These are phyloP conservation scores for Tinea trinotella DNA, from an alignment of 2,888 invertebrate genomes.

Conservation along the genomic window DNA sequence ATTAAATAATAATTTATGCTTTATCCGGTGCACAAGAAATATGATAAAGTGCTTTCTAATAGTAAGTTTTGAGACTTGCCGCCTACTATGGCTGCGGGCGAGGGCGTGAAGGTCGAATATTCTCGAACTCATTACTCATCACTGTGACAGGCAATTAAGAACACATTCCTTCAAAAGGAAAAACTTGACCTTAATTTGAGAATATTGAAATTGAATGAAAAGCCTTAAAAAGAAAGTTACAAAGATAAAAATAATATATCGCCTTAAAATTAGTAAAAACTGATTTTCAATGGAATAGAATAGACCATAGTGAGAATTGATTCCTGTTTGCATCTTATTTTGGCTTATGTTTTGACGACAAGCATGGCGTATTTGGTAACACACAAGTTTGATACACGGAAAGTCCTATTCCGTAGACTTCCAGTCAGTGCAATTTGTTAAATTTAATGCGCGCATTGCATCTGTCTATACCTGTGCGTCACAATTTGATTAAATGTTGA, in stretches of 20 bases:
- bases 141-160: constrained; percentile 32
- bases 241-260: constrained; percentile 12
- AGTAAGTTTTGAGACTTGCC: neutral
- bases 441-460: too few relatives aligned
- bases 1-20: too few relatives aligned
- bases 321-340: too few relatives aligned
- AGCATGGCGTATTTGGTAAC: too few relatives aligned
- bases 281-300: too few relatives aligned
- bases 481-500: too few relatives aligned
- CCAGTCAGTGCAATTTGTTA: too few relatives aligned
- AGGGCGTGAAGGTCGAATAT: constrained; percentile 25
- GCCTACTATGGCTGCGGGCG: neutral
- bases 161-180: constrained; percentile 30
- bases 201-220: constrained; percentile 19
- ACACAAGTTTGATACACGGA: too few relatives aligned
- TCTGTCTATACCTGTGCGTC: too few relatives aligned
- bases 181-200: constrained; percentile 26
- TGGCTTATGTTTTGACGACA: too few relatives aligned
- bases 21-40: neutral
- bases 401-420: too few relatives aligned
- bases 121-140: constrained; percentile 31
- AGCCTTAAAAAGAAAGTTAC: constrained; percentile 12
- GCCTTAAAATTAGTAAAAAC: constrained; percentile 18
- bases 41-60: constrained; percentile 16
- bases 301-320: too few relatives aligned